Conservation (phyloP, 2,113 vertebrate species). For the Cromileptes altivelis region DNA sequence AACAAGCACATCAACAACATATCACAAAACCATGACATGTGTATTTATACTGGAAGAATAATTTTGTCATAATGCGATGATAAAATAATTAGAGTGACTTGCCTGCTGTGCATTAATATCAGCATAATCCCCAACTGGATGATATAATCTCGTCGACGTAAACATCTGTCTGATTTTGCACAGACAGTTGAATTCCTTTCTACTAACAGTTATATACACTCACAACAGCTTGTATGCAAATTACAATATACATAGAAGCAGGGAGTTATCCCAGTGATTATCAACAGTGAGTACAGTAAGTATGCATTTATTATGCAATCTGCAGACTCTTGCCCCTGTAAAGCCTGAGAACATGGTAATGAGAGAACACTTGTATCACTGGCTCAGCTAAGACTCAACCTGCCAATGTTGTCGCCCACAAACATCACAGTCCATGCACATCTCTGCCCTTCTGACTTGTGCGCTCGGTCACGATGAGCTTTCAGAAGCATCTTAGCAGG, state of each 20-base stretch:
- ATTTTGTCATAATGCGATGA: neutral
- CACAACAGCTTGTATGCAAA: conserved; percentile 8
- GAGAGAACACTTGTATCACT: conserved; percentile 23
- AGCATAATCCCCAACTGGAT: conserved; percentile 30
- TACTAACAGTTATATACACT: neutral
- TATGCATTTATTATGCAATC: conserved; percentile 58
- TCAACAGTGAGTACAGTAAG: conserved; percentile 18
- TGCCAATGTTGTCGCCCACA: conserved; percentile 28
- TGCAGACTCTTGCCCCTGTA: conserved; percentile 29
- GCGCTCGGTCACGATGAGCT: conserved; percentile 40
- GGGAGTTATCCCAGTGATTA: conserved; percentile 22
- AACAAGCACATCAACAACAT: neutral
- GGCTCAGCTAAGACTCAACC: conserved; percentile 3
- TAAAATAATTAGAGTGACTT: conserved; percentile 1
- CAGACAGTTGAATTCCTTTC: neutral
- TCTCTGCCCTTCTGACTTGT: conserved; percentile 38
- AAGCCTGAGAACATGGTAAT: conserved; percentile 48
- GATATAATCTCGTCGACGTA: conserved; percentile 48
- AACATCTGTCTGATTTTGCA: conserved; percentile 49
- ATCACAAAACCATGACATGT: neutral
- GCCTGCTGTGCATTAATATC: conserved; percentile 3
- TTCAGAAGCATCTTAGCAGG: conserved; percentile 53
- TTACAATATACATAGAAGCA: conserved; percentile 13
- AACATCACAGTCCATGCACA: conserved; percentile 46
- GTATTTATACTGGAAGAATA: neutral